phyloP scores from a whole-genome alignment of 2,797 vertebrate genomes.

The Mallotus villosus region DNA sequence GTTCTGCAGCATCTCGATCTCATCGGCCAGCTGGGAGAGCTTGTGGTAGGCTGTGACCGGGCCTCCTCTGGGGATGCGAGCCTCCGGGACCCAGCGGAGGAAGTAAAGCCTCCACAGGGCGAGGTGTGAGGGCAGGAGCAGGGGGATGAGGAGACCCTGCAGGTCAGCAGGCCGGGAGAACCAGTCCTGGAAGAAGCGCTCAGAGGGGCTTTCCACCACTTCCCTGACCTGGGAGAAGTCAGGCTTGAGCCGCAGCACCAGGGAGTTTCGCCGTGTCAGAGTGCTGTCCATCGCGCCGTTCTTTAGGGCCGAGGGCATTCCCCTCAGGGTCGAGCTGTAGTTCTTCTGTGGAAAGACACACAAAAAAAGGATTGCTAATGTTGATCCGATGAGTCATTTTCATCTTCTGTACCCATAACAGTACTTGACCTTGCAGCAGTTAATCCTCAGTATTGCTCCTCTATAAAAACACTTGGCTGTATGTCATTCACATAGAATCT shows the following conservation, averaged over 20 bases:
- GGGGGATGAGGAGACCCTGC: constrained; percentile 85
- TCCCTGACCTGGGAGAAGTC: constrained; percentile 73
- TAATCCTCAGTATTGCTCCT: neutral
- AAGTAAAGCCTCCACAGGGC: constrained; percentile 95
- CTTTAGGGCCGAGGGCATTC: constrained; percentile 71
- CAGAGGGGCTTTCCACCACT: constrained; percentile 69
- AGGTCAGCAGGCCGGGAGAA: constrained; percentile 84
- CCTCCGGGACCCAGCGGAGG: constrained; percentile 95
- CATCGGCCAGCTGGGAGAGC: constrained; percentile 86
- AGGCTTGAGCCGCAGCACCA: constrained; percentile 77
- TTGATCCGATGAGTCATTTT: neutral
- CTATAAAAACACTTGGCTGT: no score
- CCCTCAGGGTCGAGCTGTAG: constrained; percentile 88
- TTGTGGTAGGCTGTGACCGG: constrained; percentile 83
- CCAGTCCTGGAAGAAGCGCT: constrained; percentile 86
- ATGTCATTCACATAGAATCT: no score
- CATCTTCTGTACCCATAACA: no score
- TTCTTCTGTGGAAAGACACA: constrained; percentile 76
- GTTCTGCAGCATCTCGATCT: constrained; percentile 85
- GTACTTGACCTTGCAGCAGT: neutral
- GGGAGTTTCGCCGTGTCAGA: constrained; percentile 83
- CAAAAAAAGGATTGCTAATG: neutral
- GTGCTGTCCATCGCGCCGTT: constrained; percentile 80
- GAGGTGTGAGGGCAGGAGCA: constrained; percentile 80
- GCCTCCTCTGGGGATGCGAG: constrained; percentile 87